Evolutionary conservation across 2,797 vertebrate species (phyloP).

Genomic region (Pempheris klunzingeri): DNA sequence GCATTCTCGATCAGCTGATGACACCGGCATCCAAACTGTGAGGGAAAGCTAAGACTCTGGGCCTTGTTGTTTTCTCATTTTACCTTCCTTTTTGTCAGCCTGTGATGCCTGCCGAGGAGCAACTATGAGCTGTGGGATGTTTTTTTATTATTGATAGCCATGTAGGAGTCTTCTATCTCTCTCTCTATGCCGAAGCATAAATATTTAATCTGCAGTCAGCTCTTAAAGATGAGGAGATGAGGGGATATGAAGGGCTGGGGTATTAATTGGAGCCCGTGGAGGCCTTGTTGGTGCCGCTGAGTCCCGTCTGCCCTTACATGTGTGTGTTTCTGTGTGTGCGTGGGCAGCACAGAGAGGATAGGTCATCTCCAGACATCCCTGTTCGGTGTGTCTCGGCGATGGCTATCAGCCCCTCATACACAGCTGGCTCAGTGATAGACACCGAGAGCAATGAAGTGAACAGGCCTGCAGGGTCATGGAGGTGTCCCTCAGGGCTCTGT

Average conservation of each 20-base stretch:
- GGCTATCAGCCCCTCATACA: slow-evolving; percentile 51
- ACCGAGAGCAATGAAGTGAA: slow-evolving; percentile 15
- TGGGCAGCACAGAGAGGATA: slow-evolving; percentile 27
- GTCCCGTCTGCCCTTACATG: slow-evolving; percentile 76
- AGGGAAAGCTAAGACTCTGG: slow-evolving; percentile 55
- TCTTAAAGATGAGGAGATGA: slow-evolving; percentile 84
- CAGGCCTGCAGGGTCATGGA: slow-evolving; percentile 27
- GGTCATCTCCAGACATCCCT: slow-evolving; percentile 67
- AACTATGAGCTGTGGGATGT: slow-evolving; percentile 63
- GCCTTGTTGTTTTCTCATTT: slow-evolving; percentile 57
- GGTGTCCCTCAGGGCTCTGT: slow-evolving; percentile 2
- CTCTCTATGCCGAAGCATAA: slow-evolving; percentile 77
- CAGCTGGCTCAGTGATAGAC: slow-evolving; percentile 29
- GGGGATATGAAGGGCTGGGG: slow-evolving; percentile 78
- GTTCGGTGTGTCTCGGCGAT: slow-evolving; percentile 56
- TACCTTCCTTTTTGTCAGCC: slow-evolving; percentile 61
- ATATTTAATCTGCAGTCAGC: slow-evolving; percentile 86
- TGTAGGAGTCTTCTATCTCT: slow-evolving; percentile 74
- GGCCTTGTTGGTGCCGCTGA: slow-evolving; percentile 78
- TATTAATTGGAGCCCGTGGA: slow-evolving; percentile 83
- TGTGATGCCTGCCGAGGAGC: slow-evolving; percentile 48
- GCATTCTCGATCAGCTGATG: slow-evolving; percentile 47
- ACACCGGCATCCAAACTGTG: slow-evolving; percentile 30
- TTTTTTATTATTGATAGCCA: slow-evolving; percentile 81
- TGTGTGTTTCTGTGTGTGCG: slow-evolving; percentile 40